Evolutionary conservation across 2,888 invertebrate genomes (phyloP).

Genomic region (Mycalesis mineus): DNA sequence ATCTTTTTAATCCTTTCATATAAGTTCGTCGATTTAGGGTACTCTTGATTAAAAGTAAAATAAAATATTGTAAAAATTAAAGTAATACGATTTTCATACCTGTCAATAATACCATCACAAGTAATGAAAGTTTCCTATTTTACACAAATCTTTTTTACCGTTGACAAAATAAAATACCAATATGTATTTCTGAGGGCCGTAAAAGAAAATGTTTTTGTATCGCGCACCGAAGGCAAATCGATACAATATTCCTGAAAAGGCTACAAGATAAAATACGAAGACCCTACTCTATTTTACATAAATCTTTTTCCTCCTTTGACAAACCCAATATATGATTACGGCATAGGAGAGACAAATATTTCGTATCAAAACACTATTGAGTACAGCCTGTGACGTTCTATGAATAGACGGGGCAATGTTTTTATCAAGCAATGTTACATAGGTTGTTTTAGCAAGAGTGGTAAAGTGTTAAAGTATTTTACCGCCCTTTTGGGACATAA

Average conservation of each 20-base stretch:
- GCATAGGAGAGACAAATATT: constrained; percentile 2
- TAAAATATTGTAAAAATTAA: no score
- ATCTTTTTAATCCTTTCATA: no score
- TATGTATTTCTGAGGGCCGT: background rate
- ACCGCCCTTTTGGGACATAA: no score
- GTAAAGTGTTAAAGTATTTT: no score
- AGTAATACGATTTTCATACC: no score
- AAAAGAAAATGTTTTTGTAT: constrained; percentile 9
- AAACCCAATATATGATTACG: constrained; percentile 1
- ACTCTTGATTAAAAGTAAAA: no score
- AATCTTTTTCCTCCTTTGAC: constrained; percentile 8
- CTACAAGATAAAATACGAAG: background rate
- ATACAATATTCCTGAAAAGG: constrained; percentile 1
- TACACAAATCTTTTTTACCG: background rate
- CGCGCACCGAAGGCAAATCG: constrained; percentile 1
- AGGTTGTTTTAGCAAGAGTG: no score
- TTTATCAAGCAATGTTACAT: no score
- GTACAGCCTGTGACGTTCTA: background rate
- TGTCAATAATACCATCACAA: background rate
- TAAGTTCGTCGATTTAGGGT: no score
- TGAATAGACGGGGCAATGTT: background rate
- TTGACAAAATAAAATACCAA: constrained; percentile 1
- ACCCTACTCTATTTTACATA: constrained; percentile 5
- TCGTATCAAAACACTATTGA: background rate
- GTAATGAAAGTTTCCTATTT: background rate